Percentiles rank a stretch among this genome's conserved stretches.
These are phyloP conservation scores for Athetis lepigone DNA, from an alignment of 2,888 invertebrate genomes.

Conservation along the genomic window DNA sequence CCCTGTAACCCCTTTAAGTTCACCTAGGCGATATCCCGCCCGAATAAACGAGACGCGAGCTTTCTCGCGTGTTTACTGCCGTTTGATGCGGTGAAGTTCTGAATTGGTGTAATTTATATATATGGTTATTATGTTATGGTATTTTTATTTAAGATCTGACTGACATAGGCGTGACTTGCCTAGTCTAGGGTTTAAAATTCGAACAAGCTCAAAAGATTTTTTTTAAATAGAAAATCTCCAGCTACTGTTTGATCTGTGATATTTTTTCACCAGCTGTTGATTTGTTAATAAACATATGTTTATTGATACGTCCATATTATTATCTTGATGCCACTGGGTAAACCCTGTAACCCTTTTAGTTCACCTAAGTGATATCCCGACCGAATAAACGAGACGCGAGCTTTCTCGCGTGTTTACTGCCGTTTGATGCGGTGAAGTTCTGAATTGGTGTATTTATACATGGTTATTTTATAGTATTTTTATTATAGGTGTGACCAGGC, in stretches of 20 bases:
- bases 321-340: slow-evolving; percentile 74
- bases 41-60: slow-evolving; percentile 75
- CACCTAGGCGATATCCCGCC: slow-evolving; percentile 80
- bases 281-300: no score
- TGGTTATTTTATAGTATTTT: no score
- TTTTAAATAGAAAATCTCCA: no score
- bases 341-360: slow-evolving; percentile 85
- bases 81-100: slow-evolving; percentile 56
- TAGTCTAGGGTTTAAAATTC: no score
- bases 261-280: no score
- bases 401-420: slow-evolving; percentile 66
- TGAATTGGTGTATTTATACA: slow-evolving; percentile 36
- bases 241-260: no score
- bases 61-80: slow-evolving; percentile 66
- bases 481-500: no score
- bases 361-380: slow-evolving; percentile 81
- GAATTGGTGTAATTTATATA: slow-evolving; percentile 37
- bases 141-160: no score
- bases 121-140: no score
- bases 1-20: slow-evolving; percentile 85
- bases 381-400: slow-evolving; percentile 75
- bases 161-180: no score
- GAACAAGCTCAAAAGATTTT: no score
- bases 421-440: slow-evolving; percentile 57
- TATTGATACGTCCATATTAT: no score